Conservation (phyloP, 2,113 vertebrate genomes). For the Heterocephalus glaber region DNA sequence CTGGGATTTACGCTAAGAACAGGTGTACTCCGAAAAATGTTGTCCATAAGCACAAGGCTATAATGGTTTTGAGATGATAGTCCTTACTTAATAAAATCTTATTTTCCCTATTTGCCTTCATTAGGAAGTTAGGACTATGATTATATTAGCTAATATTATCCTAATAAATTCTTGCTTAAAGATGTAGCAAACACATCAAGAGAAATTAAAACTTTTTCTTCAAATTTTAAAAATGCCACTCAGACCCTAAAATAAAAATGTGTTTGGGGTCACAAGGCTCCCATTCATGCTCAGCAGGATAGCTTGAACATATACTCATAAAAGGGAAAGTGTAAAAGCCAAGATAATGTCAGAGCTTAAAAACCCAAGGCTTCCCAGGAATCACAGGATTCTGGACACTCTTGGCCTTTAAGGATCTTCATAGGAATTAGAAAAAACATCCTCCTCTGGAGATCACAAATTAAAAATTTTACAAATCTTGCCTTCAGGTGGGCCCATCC, state of each 20-base stretch:
- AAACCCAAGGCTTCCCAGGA: neutral
- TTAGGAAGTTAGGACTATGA: conserved; percentile 67
- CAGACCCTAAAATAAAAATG: conserved; percentile 36
- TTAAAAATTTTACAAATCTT: neutral
- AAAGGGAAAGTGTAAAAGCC: neutral
- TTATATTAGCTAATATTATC: conserved; percentile 60
- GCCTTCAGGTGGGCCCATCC: neutral
- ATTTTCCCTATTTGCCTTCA: conserved; percentile 69
- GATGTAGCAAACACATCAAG: conserved; percentile 61
- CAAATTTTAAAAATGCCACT: conserved; percentile 54
- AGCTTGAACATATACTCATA: neutral
- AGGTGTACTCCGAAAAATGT: conserved; percentile 19
- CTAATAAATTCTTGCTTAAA: conserved; percentile 77
- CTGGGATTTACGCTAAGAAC: neutral
- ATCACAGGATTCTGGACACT: neutral
- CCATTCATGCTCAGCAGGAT: neutral
- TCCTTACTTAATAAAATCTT: conserved; percentile 72
- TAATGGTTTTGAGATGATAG: conserved; percentile 32
- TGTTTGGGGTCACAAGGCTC: neutral
- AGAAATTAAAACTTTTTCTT: conserved; percentile 58
- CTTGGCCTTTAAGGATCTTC: neutral
- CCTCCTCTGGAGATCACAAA: no score
- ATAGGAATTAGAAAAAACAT: neutral
- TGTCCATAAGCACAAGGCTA: conserved; percentile 13
- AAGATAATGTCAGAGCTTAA: neutral